Percentiles rank a stretch among this genome's conserved stretches.
phyloP scores from a whole-genome alignment of 2,797 vertebrate species.

The Adrianichthys oophorus region DNA sequence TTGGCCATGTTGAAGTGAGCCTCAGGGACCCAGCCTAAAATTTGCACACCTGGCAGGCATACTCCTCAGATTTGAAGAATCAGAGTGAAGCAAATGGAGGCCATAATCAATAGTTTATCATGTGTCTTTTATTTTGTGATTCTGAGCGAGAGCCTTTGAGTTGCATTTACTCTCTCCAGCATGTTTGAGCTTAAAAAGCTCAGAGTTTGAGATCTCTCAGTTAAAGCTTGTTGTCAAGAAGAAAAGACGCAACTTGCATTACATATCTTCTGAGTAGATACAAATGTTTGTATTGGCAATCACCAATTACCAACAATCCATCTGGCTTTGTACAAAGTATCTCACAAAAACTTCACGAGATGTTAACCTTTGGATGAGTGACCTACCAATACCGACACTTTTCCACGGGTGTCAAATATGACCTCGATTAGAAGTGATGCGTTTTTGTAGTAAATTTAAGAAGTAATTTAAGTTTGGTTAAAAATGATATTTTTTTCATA shows the following conservation, averaged over 20 bases:
- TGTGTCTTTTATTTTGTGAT: constrained; percentile 41
- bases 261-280: not conserved
- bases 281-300: not conserved
- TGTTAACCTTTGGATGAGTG: not conserved
- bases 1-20: constrained; percentile 42
- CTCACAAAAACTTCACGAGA: constrained; percentile 5
- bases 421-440: too few species aligned
- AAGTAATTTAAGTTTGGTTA: too few species aligned
- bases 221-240: constrained; percentile 9
- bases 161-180: constrained; percentile 11
- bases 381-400: too few species aligned
- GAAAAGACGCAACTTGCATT: not conserved
- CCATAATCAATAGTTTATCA: constrained; percentile 63
- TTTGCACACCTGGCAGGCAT: constrained; percentile 59
- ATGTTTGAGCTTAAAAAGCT: constrained; percentile 27
- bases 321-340: not conserved
- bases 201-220: constrained; percentile 2
- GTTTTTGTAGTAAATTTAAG: too few species aligned
- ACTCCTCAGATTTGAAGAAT: constrained; percentile 51
- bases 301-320: not conserved
- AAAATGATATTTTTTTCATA: too few species aligned
- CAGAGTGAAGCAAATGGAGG: constrained; percentile 55
- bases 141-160: constrained; percentile 29
- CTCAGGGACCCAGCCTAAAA: constrained; percentile 47
- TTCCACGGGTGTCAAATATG: too few species aligned